Evolutionary conservation across 35 echinoderm and acorn worm genomes (phyloP), one percentile per base, ranked within the genome.

Genomic region (Diadema setosum): DNA sequence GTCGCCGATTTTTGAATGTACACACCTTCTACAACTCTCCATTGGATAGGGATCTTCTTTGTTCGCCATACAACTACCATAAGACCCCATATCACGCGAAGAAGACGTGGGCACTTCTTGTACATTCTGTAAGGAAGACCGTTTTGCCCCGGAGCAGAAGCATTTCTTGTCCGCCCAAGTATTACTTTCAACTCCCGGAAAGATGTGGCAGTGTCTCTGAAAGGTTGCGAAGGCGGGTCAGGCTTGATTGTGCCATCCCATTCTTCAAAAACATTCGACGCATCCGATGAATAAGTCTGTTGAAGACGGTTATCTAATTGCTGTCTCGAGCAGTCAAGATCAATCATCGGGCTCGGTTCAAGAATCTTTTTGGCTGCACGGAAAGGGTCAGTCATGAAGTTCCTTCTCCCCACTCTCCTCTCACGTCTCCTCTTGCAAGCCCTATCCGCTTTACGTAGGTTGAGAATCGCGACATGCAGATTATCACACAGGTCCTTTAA

Each of bases 21-120:
- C 2, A 81, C 76, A 4, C 40, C 76, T 42, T 81, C 76, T 2
- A 23, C 76, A n/a, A 81, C 76, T 81, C 76, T 81, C 76, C 76
- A 45, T 9, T 26, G 40, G 3, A 81, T 31, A 3, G 76, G 39
- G n/a, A n/a, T n/a, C n/a, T n/a, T n/a, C n/a, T n/a, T n/a, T n/a
- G n/a, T n/a, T n/a, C n/a, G n/a, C n/a, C 76, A 81, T 24, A 81
- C 45, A 2, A 43, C 45, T 25, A 26, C 3, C 76, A 81, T 43
- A 24, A 46, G 39, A 3, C 20, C 46, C 40, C 32, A 50, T n/a
- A 81, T 40, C 4, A 81, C 30, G 8, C 15, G 16, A 5, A 81
- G 76, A 50, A 81, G 40, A 2, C 45, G 39, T 5, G 40, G 39
- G 42, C 37, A 81, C 46, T 44, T 81, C 37, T 48, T 81, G 20